These are phyloP conservation scores for Drosophila neotestacea DNA, from an alignment of 2,888 invertebrate species.

Conservation along the genomic window DNA sequence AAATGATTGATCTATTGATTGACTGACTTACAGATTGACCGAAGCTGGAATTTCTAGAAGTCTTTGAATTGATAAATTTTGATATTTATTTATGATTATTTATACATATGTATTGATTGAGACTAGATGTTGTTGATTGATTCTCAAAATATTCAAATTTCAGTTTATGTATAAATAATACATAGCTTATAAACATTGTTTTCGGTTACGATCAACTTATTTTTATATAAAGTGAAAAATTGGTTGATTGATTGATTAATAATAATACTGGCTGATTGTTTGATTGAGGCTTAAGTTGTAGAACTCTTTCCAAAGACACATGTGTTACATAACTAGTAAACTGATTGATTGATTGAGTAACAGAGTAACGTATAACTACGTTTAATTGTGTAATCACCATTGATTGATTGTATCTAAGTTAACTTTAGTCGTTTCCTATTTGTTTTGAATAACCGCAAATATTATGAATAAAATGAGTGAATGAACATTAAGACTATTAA, in stretches of 20 bases:
- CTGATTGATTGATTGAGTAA: neutral
- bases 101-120: neutral
- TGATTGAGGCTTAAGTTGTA: neutral
- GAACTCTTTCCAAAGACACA: too few relatives aligned
- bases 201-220: neutral
- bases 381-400: neutral
- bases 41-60: too few relatives aligned
- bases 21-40: neutral
- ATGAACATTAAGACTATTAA: constrained; percentile 1
- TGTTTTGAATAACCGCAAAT: neutral
- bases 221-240: neutral
- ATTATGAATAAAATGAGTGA: neutral
- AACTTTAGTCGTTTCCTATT: neutral
- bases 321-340: too few relatives aligned
- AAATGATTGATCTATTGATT: neutral
- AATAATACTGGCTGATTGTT: neutral
- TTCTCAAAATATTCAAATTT: too few relatives aligned
- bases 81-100: too few relatives aligned
- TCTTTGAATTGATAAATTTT: too few relatives aligned
- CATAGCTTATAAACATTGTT: too few relatives aligned
- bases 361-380: too few relatives aligned
- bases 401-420: too few relatives aligned
- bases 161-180: too few relatives aligned
- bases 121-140: neutral
- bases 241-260: neutral